Base-by-base conservation (phyloP, 2,888 invertebrate species). In the Saturnia japonica region DNA sequence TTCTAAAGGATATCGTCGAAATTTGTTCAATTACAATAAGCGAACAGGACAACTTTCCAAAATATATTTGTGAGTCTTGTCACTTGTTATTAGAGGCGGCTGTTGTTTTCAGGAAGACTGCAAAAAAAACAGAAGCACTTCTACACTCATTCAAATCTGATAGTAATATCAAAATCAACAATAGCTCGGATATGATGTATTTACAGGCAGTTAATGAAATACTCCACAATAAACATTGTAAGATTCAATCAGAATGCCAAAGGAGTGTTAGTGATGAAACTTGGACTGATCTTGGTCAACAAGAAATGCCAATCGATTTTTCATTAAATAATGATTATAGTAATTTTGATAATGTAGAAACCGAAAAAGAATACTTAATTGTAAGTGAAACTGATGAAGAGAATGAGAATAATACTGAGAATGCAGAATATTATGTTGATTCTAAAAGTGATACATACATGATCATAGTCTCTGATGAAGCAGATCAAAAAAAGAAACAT, bases 11-110 rank as follows among this genome's bases (percentile, higher is more conserved):
- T 16, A 71, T 82, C 4, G 68, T 69, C 1, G 73, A 75, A 12
- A 78, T 78, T 66, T 78, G 78, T 60, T 74, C 70, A 1, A 74
- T 82, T 62, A 51, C 70, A 28, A 69, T 83, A 25, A 19, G 16
- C 25, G 69, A 75, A 68, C 60, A 74, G 64, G 82, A 83, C 70
- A 72, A 75, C 22, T 71, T 75, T 1, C 83, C 83, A 0, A 78
- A 82, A 67, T 74, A 76, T 70, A 34, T 83, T 54, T 83, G 83
- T 67, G 71, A 73, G 22, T 40, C 60, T 19, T 84, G 82, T 51
- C 57, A 69, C 64, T 68, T 72, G 2, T 62, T 80, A 25, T 72
- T 83, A 2, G 72, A 76, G 70, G 71, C 76, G 1, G 82, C 81
- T 19, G 74, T 79, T 7, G 19, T 74, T n/a, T 82, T 84, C 64